phyloP scores from a whole-genome alignment of 2,113 vertebrate genomes.

The Petrocephalus microphthalmus region DNA sequence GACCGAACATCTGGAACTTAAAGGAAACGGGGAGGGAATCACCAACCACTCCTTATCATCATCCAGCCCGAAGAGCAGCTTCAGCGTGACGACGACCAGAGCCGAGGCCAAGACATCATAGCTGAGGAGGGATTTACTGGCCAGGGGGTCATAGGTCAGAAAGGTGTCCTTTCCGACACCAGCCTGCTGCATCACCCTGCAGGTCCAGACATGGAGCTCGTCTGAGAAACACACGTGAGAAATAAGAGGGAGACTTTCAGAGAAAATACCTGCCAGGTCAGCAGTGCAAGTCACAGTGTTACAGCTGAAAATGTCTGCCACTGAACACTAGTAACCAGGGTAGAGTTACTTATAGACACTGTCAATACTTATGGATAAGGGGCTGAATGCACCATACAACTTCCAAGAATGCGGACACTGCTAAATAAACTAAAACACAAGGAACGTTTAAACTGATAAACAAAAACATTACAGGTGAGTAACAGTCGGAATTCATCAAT shows the following conservation, averaged over 20 bases:
- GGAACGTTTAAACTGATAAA: neutral
- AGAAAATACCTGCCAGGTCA: neutral
- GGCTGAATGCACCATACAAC: neutral
- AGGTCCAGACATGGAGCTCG: constrained; percentile 71
- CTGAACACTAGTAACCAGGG: neutral
- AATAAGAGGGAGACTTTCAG: neutral
- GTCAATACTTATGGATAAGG: neutral
- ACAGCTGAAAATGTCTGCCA: neutral
- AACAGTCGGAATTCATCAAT: neutral
- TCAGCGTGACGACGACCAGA: constrained; percentile 73
- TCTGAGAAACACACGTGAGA: constrained; percentile 46
- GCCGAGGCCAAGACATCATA: constrained; percentile 77
- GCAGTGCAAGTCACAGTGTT: neutral
- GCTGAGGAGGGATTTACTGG: constrained; percentile 49
- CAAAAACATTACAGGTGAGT: neutral
- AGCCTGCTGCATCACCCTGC: constrained; percentile 59
- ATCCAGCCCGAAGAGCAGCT: constrained; percentile 78
- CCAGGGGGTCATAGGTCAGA: constrained; percentile 61
- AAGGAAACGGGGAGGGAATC: neutral
- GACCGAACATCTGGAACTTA: neutral
- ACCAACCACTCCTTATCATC: constrained; percentile 80
- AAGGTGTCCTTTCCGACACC: constrained; percentile 51
- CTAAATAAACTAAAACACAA: neutral
- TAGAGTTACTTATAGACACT: neutral
- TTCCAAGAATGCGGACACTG: neutral